Conservation (phyloP, 1,140 invertebrate species). For the Euwallacea fornicatus region DNA sequence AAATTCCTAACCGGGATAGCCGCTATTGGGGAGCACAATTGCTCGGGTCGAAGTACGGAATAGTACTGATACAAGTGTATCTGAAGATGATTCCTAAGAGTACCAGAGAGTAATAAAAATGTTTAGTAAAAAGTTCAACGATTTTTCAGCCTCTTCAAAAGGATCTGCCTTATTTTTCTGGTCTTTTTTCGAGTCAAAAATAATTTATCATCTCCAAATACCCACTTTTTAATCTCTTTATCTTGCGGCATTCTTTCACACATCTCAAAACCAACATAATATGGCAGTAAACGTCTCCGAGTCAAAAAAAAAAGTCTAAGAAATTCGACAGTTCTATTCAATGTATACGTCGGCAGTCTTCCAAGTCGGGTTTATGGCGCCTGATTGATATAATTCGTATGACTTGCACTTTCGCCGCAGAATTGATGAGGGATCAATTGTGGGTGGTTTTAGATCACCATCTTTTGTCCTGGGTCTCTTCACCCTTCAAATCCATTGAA, state of each 20-base stretch:
- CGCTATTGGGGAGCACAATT: no score
- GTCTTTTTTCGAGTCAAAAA: not conserved
- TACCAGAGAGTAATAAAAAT: no score
- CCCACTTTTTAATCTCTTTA: conserved; percentile 14
- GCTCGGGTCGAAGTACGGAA: no score
- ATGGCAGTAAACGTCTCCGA: conserved; percentile 22
- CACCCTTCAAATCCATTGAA: no score
- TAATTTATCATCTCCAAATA: conserved; percentile 8
- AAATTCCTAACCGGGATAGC: no score
- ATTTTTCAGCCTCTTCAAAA: no score
- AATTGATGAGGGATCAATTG: conserved; percentile 27
- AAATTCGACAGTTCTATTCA: conserved; percentile 28
- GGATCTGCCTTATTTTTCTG: no score
- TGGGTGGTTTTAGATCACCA: conserved; percentile 11
- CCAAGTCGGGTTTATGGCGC: conserved; percentile 9
- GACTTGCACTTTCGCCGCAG: conserved; percentile 18
- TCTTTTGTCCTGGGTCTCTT: no score
- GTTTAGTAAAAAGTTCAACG: no score
- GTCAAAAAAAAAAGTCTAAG: conserved; percentile 10
- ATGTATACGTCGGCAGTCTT: conserved; percentile 9
- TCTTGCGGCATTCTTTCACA: conserved; percentile 29
- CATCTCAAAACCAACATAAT: conserved; percentile 22
- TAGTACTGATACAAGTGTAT: no score
- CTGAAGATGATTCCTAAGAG: no score
- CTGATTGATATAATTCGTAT: conserved; percentile 33